Percentiles rank a stretch among this genome's conserved stretches.
Conservation (phyloP, 2,797 vertebrate genomes). For the Ceyx erithaca region DNA sequence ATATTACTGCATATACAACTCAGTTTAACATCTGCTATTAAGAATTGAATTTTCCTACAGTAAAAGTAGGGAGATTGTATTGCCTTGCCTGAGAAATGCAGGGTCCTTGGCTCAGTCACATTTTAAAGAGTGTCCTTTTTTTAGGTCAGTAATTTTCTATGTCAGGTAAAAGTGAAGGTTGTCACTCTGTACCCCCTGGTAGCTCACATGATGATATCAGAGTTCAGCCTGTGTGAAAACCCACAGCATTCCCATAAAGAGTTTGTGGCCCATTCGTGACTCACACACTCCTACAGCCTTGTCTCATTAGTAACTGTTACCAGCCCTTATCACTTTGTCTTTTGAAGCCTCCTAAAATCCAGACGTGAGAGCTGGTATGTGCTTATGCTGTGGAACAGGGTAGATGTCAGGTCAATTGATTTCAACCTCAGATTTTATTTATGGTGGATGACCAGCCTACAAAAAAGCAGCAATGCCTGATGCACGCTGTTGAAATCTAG, state of each 20-base stretch:
- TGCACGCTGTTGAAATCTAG: background rate
- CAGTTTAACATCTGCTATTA: background rate
- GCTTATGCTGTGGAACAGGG: background rate
- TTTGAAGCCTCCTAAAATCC: background rate
- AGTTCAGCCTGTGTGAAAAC: background rate
- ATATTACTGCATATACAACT: background rate
- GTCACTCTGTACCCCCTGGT: background rate
- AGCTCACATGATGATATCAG: background rate
- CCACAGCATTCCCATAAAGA: background rate
- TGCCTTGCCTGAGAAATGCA: background rate
- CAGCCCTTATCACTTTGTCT: background rate
- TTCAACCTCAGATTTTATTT: slow-evolving; percentile 13
- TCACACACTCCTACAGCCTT: background rate
- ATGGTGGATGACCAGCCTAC: background rate
- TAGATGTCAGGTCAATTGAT: background rate
- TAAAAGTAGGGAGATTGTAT: background rate
- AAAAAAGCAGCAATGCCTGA: background rate
- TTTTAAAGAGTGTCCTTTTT: background rate
- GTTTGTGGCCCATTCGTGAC: background rate
- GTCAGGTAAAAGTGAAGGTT: background rate
- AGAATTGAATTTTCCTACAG: background rate
- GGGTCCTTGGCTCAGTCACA: background rate
- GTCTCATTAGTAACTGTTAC: background rate
- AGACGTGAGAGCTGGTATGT: background rate
- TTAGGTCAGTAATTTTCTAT: background rate